These are phyloP conservation scores for Spinus pinus DNA, from an alignment of 2,797 vertebrate genomes.

Conservation along the genomic window DNA sequence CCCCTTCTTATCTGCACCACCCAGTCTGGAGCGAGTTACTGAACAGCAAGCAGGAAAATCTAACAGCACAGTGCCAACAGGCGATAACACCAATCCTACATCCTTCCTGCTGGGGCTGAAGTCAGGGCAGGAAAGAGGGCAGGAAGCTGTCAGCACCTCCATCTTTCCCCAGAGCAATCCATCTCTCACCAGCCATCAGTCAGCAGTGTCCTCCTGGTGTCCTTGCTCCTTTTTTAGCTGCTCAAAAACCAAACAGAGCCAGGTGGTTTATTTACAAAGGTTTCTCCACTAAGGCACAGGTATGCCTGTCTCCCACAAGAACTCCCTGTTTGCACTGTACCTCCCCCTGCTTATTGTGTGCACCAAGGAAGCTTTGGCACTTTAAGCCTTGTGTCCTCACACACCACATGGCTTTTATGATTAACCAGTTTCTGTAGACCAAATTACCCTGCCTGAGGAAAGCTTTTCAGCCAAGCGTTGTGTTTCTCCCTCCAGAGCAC, in stretches of 20 bases:
- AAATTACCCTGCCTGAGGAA: neutral
- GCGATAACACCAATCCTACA: neutral
- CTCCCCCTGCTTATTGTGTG: neutral
- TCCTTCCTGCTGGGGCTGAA: neutral
- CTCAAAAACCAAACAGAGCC: neutral
- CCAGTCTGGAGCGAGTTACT: neutral
- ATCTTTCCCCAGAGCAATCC: neutral
- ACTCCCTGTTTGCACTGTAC: neutral
- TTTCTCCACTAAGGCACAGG: neutral
- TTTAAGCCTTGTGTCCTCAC: accelerated
- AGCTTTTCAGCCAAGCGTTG: neutral
- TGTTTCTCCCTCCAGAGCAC: neutral
- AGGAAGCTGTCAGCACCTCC: neutral
- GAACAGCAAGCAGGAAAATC: neutral
- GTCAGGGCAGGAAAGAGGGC: neutral
- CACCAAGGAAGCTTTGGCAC: neutral
- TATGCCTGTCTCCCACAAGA: neutral
- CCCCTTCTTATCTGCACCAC: neutral
- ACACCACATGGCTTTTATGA: neutral
- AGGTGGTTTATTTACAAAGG: neutral
- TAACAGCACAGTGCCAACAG: neutral
- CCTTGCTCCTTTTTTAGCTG: conserved; percentile 15
- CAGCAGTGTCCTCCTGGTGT: neutral
- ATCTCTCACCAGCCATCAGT: neutral
- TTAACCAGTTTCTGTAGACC: neutral